Evolutionary conservation across 1,140 invertebrate genomes (phyloP), one percentile per base, ranked within the genome.

Genomic region (Stenopsyche tienmushanensis): DNA sequence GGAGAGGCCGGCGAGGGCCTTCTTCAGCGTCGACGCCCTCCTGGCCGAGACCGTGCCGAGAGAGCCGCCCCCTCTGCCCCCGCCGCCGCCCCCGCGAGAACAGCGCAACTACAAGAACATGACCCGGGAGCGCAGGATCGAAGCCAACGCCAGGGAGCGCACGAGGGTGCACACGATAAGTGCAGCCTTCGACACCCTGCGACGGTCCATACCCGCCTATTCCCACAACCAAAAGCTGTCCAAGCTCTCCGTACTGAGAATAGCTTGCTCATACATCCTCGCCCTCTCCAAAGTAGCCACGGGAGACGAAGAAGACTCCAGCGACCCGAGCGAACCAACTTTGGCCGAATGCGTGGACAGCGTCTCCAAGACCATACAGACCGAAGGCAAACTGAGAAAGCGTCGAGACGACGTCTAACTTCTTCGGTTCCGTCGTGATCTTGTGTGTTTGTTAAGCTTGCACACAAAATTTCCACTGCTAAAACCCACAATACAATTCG

Each of bases 81-180:
- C 57, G 3, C 73, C 73, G 18, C 66, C 73, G 3, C 71, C 72
- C 39, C 81, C 81, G 8, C 77, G 83, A 23, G 85, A 91, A 53
- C 90, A 93, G 71, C 86, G 93, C 65, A 96, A 96, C 75, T 96
- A 96, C 76, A 96, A 97, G 74, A 96, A 95, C 73, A 96, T 96
- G 93, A 96, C 93, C 0, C 80, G 92, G 21, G 93, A 96, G 73
- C 82, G 94, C 65, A 80, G 94, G 25, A 94, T 96, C 72, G 94
- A 97, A 77, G 94, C 94, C 0, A 97, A 97, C 72, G 94, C 94
- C 0, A 82, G 94, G 1, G 94, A 97, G 76, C 80, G 94, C 29
- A 94, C 94, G 7, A 81, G 94, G 42, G 94, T 97, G 1, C 94
- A 97, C 76, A 96, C 94, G 0, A 97, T 97, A 65, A 95, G 93